Percentiles rank a stretch among this genome's conserved stretches.
Conservation (phyloP, 2,888 invertebrate species). For the Metellina segmentata region DNA sequence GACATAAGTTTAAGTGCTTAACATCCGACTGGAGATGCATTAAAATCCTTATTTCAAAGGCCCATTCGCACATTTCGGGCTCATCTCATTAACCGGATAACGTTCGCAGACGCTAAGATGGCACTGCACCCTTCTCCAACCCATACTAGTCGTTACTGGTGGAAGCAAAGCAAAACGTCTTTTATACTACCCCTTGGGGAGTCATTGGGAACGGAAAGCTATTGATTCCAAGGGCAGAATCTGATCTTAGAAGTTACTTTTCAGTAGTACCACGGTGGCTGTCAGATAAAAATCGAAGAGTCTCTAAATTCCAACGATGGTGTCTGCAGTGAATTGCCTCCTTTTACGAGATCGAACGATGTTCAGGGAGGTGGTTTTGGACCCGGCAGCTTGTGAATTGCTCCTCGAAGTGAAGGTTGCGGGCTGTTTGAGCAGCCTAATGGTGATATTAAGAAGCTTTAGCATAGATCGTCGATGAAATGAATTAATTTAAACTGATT, state of each 20-base stretch:
- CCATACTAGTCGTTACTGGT: neutral
- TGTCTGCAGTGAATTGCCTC: slow-evolving; percentile 23
- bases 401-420: neutral
- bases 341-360: slow-evolving; percentile 33
- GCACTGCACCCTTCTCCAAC: neutral
- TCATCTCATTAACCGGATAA: slow-evolving; percentile 48
- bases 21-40: slow-evolving; percentile 50
- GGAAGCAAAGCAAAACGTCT: slow-evolving; percentile 41
- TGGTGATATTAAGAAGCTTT: slow-evolving; percentile 27
- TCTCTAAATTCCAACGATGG: slow-evolving; percentile 62
- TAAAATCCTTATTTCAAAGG: slow-evolving; percentile 43
- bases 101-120: slow-evolving; percentile 9
- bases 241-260: slow-evolving; percentile 58
- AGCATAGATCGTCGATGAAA: neutral
- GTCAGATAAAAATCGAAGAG: slow-evolving; percentile 66
- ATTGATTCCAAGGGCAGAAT: slow-evolving; percentile 52
- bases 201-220: slow-evolving; percentile 43
- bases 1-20: slow-evolving; percentile 52
- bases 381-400: slow-evolving; percentile 11
- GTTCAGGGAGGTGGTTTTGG: slow-evolving; percentile 10
- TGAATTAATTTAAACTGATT: slow-evolving; percentile 31
- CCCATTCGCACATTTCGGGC: slow-evolving; percentile 38
- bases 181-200: slow-evolving; percentile 61
- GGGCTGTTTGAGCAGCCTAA: slow-evolving; percentile 22
- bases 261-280: slow-evolving; percentile 41